Base-by-base conservation (phyloP, 2,797 vertebrate species). In the Eleutherodactylus coqui region DNA sequence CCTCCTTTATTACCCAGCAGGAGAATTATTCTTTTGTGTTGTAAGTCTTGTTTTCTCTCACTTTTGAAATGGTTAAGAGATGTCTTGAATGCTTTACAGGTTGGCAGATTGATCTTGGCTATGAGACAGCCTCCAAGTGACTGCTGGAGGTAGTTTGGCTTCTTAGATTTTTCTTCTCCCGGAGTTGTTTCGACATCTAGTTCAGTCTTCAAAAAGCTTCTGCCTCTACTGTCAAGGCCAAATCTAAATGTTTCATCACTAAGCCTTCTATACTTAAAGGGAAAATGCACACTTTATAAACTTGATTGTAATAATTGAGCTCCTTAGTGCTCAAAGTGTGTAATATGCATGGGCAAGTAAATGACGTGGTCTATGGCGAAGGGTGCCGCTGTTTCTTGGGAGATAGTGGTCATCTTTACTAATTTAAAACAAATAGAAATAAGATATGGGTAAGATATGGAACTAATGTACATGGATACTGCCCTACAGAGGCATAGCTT, bases 21-120 rank as follows among this genome's bases (percentile, higher is more conserved):
- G 32, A 83, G 64, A 87, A 84, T 73, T 58, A 55, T 13, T 79
- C 38, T 84, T 83, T 75, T 86, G 70, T 82, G n/a, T 53, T 53
- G 36, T 29, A 14, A 13, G 69, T 43, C 24, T 19, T 82, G 69
- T 41, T n/a, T 67, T 85, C 75, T 53, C 45, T 43, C 70, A 41
- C 79, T 69, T 76, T 17, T 5, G 29, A 49, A 27, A 76, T 17
- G 43, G 21, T 64, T 17, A 49, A 83, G 36, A 47, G 14, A 64
- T 16, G 16, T 41, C 62, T 60, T 38, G 7, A 45, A 38, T n/a
- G 62, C 32, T 67, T 55, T 72, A 51, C 16, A 86, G 85, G 85
- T 70, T 86, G 85, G 85, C 79, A 82, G 49, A 32, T 67, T 24
- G 13, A 43, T 29, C 38, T 69, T 80, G 38, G 83, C 58, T 67